phyloP scores from a whole-genome alignment of 2,888 invertebrate species.

The Tethea ocularis region DNA sequence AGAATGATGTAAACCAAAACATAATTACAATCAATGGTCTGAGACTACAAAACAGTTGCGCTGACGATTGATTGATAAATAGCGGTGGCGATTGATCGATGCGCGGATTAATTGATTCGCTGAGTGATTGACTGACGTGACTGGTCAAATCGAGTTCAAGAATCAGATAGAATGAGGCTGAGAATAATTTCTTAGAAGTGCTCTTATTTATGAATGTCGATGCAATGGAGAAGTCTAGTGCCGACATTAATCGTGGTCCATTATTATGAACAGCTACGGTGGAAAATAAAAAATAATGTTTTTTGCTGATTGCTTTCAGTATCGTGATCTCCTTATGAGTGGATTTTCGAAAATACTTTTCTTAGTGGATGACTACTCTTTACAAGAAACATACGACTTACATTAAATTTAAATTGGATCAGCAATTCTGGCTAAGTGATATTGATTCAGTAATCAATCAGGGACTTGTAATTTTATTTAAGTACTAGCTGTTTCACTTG shows the following conservation, averaged over 20 bases:
- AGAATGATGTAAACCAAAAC: constrained; percentile 9
- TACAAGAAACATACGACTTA: no score
- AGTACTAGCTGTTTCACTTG: no score
- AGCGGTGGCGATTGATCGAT: constrained; percentile 3
- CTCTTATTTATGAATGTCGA: background rate
- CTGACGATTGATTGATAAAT: constrained; percentile 8
- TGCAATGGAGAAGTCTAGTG: background rate
- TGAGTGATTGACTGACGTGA: constrained; percentile 10
- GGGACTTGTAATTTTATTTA: no score
- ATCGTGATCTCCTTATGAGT: no score
- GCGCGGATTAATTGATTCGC: constrained; percentile 6
- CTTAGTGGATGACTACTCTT: no score
- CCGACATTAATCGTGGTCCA: background rate
- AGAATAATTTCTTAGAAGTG: background rate
- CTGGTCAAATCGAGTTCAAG: constrained; percentile 7
- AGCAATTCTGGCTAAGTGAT: no score
- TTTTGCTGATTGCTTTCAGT: no score
- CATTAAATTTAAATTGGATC: no score
- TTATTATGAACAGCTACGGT: no score
- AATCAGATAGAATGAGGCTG: background rate
- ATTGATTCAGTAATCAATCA: no score
- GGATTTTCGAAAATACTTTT: no score
- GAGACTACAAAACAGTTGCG: constrained; percentile 1
- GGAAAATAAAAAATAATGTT: no score
- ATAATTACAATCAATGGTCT: constrained; percentile 8